phyloP scores from a whole-genome alignment of 1,140 invertebrate genomes.

The Dufourea novaeangliae region DNA sequence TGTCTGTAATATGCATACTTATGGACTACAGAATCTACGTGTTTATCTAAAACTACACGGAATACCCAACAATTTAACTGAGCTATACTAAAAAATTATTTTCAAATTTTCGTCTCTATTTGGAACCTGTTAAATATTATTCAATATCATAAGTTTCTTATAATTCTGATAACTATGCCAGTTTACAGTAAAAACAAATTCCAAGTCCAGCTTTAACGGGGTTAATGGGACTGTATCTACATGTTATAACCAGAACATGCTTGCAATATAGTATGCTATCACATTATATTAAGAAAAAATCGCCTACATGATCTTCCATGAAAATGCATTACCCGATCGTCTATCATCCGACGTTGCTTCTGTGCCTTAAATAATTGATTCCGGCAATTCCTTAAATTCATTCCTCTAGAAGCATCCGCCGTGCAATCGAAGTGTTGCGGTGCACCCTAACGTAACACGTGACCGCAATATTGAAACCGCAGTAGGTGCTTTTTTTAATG shows the following conservation, averaged over 20 bases:
- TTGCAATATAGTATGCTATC: background rate
- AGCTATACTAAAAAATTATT: too few relatives aligned
- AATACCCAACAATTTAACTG: too few relatives aligned
- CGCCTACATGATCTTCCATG: background rate
- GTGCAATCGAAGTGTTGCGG: background rate
- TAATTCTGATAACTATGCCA: background rate
- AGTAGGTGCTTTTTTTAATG: constrained; percentile 34
- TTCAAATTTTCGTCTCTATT: too few relatives aligned
- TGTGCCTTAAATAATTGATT: background rate
- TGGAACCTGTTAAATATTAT: too few relatives aligned
- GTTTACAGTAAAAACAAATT: background rate
- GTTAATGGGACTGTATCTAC: background rate
- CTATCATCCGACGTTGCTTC: background rate
- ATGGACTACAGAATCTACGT: too few relatives aligned
- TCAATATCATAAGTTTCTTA: background rate
- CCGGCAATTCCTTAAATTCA: constrained; percentile 19
- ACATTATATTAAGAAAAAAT: background rate
- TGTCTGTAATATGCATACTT: too few relatives aligned
- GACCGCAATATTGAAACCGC: constrained; percentile 48
- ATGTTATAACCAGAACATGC: background rate
- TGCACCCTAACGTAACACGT: background rate
- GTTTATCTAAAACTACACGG: too few relatives aligned
- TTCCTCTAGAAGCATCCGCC: background rate
- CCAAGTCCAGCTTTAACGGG: background rate
- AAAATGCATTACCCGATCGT: background rate